Evolutionary conservation across 2,888 invertebrate genomes (phyloP).

Genomic region (Aquatica leii): DNA sequence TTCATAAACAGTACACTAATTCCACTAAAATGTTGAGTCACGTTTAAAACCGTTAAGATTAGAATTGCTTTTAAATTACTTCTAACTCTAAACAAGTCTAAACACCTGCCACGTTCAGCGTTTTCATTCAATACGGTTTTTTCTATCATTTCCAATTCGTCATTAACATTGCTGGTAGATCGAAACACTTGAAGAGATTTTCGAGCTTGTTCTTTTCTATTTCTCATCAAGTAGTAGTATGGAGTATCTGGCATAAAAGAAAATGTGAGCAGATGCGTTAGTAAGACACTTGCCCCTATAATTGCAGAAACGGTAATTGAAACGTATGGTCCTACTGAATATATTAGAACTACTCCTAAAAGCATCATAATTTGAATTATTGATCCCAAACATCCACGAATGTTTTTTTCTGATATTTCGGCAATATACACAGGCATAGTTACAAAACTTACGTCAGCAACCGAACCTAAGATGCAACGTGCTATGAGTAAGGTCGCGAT

Average conservation of each 20-base stretch:
- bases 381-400: constrained; percentile 56
- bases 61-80: constrained; percentile 56
- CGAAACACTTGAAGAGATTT: constrained; percentile 3
- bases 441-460: constrained; percentile 58
- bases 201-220: constrained; percentile 5
- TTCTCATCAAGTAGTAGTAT: constrained; percentile 44
- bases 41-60: constrained; percentile 56
- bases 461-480: constrained; percentile 55
- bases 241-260: constrained; percentile 58
- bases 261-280: constrained; percentile 50
- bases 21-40: constrained; percentile 56
- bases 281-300: constrained; percentile 50
- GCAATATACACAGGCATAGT: constrained; percentile 59
- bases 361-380: constrained; percentile 58
- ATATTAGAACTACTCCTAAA: constrained; percentile 54
- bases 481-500: constrained; percentile 53
- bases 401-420: constrained; percentile 58
- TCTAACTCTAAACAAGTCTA: constrained; percentile 53
- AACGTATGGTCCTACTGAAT: constrained; percentile 55
- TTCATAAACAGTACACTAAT: constrained; percentile 60
- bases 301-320: constrained; percentile 53
- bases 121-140: constrained; percentile 1
- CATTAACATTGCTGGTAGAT: neutral
- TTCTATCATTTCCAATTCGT: constrained; percentile 9
- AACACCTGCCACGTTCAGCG: constrained; percentile 31